Evolutionary conservation across 2,113 vertebrate genomes (phyloP).

Genomic region (Forbesichthys papilliferus): DNA sequence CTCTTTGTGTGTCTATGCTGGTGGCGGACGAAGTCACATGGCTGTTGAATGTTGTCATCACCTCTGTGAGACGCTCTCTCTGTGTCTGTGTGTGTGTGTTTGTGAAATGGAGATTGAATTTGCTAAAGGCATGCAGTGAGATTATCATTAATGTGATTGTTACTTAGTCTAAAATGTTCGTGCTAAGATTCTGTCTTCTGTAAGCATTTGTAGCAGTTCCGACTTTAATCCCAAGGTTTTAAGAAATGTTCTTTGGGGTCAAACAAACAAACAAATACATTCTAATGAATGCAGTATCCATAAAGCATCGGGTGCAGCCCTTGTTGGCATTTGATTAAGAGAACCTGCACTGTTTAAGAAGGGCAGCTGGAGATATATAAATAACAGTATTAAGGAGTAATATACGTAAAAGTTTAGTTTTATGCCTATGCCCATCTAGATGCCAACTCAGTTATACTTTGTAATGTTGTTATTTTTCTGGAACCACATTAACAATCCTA

Average conservation of each 20-base stretch:
- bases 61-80: constrained; percentile 22
- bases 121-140: constrained; percentile 19
- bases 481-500: background rate
- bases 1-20: too few species aligned
- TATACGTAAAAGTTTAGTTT: constrained; percentile 15
- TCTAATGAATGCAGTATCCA: background rate
- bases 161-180: background rate
- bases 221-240: too few species aligned
- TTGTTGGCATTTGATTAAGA: constrained; percentile 8
- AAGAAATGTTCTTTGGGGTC: too few species aligned
- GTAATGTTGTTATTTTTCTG: constrained; percentile 6
- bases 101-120: constrained; percentile 18
- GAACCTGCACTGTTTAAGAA: constrained; percentile 45
- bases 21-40: constrained; percentile 14
- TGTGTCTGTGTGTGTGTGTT: constrained; percentile 5
- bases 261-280: background rate
- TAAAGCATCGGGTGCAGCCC: constrained; percentile 4
- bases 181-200: background rate
- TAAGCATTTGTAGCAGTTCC: background rate
- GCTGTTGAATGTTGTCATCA: constrained; percentile 6
- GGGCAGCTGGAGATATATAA: background rate
- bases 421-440: constrained; percentile 22
- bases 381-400: constrained; percentile 17
- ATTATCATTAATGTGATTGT: constrained; percentile 4
- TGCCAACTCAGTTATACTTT: background rate